phyloP scores from a whole-genome alignment of 2,888 invertebrate species.

The Eulithis prunata region DNA sequence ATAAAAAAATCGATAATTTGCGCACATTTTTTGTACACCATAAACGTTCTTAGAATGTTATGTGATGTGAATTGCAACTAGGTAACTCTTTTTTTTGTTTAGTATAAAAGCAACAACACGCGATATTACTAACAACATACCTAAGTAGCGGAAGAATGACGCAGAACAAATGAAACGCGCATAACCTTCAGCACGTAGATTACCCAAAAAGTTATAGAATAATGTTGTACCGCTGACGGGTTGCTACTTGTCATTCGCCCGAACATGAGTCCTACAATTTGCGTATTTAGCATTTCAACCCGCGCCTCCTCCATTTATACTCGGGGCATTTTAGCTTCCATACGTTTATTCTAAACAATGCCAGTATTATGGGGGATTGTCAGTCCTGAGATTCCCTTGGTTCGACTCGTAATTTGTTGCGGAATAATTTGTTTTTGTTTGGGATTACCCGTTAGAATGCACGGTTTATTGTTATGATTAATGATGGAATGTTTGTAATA shows the following conservation, averaged over 20 bases:
- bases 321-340: conserved; percentile 12
- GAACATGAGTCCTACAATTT: conserved; percentile 18
- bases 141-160: too few relatives aligned
- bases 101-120: too few relatives aligned
- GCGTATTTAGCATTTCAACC: conserved; percentile 14
- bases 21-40: not conserved
- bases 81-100: too few relatives aligned
- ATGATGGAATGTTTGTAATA: conserved; percentile 5
- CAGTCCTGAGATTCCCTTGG: conserved; percentile 16
- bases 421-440: conserved; percentile 20
- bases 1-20: not conserved
- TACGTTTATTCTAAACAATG: conserved; percentile 24
- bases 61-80: too few relatives aligned
- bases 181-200: conserved; percentile 11
- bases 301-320: conserved; percentile 21
- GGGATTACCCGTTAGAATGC: conserved; percentile 12
- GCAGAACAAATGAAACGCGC: conserved; percentile 8
- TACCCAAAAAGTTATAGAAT: conserved; percentile 8
- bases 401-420: conserved; percentile 22
- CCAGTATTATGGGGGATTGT: conserved; percentile 17
- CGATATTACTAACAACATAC: too few relatives aligned
- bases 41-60: too few relatives aligned
- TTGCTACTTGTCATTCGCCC: conserved; percentile 17
- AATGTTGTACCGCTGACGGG: conserved; percentile 19
- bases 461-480: conserved; percentile 7